phyloP scores from a whole-genome alignment of 1,140 invertebrate species.

The Drosophila erecta region DNA sequence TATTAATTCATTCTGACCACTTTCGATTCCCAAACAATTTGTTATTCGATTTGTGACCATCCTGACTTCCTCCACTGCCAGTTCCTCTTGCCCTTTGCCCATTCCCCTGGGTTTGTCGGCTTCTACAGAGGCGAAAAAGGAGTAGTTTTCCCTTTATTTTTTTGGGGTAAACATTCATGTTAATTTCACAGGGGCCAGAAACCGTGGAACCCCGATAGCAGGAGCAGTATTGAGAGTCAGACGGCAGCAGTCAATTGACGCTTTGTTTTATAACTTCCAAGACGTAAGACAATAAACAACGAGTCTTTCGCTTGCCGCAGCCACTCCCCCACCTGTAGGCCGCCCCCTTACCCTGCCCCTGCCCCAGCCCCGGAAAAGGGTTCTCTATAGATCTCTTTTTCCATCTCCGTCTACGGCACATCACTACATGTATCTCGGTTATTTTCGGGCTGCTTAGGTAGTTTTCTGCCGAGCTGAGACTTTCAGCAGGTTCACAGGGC shows the following conservation, averaged over 20 bases:
- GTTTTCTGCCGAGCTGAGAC: slow-evolving; percentile 53
- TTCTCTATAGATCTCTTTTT: slow-evolving; percentile 2
- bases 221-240: slow-evolving; percentile 38
- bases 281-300: slow-evolving; percentile 78
- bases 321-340: slow-evolving; percentile 33
- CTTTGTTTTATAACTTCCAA: slow-evolving; percentile 81
- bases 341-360: neutral
- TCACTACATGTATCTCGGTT: slow-evolving; percentile 11
- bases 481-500: slow-evolving; percentile 70
- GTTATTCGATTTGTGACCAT: slow-evolving; percentile 24
- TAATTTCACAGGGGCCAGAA: slow-evolving; percentile 33
- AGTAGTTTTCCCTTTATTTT: slow-evolving; percentile 38
- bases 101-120: slow-evolving; percentile 10
- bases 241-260: slow-evolving; percentile 74
- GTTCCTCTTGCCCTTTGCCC: neutral
- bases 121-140: slow-evolving; percentile 33
- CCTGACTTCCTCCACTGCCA: slow-evolving; percentile 41
- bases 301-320: slow-evolving; percentile 37
- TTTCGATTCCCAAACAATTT: slow-evolving; percentile 30
- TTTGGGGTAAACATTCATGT: slow-evolving; percentile 44
- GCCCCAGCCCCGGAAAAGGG: slow-evolving; percentile 7
- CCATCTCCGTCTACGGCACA: slow-evolving; percentile 4
- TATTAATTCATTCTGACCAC: neutral
- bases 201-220: neutral
- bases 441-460: slow-evolving; percentile 73